Percentiles rank a stretch among this genome's conserved stretches.
These are phyloP conservation scores for Melieria picta DNA, from an alignment of 2,888 invertebrate genomes.

Conservation along the genomic window DNA sequence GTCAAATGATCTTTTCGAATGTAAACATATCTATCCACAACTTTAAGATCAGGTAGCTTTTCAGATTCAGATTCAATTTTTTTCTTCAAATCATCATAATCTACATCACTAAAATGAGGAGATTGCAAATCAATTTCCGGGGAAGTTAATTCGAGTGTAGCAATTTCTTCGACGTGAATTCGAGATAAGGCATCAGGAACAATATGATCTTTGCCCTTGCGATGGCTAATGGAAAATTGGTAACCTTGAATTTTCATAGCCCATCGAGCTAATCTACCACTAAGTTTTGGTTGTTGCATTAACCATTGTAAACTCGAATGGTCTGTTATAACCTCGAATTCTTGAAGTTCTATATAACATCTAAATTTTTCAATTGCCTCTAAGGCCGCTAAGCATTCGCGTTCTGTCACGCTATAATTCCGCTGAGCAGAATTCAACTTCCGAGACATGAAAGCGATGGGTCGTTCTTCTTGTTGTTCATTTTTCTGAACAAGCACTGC, in stretches of 20 bases:
- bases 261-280: conserved; percentile 46
- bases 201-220: conserved; percentile 43
- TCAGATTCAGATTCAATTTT: not conserved
- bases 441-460: conserved; percentile 38
- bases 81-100: not conserved
- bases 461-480: conserved; percentile 35
- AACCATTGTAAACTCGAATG: conserved; percentile 38
- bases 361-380: conserved; percentile 36
- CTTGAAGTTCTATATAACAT: conserved; percentile 37
- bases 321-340: conserved; percentile 40
- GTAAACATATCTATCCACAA: conserved; percentile 11
- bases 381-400: conserved; percentile 38
- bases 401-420: conserved; percentile 38
- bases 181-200: conserved; percentile 48
- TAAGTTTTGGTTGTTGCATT: conserved; percentile 32
- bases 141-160: not conserved
- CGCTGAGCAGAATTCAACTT: conserved; percentile 35
- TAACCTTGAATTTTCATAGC: conserved; percentile 42
- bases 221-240: conserved; percentile 40
- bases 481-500: conserved; percentile 37
- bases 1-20: not conserved
- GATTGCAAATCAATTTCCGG: conserved; percentile 11
- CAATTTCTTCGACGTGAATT: conserved; percentile 17
- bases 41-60: conserved; percentile 4
- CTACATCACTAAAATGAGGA: not conserved